Evolutionary conservation across 35 echinoderm and acorn worm genomes (phyloP).

Genomic region (Ophioderma brevispina): DNA sequence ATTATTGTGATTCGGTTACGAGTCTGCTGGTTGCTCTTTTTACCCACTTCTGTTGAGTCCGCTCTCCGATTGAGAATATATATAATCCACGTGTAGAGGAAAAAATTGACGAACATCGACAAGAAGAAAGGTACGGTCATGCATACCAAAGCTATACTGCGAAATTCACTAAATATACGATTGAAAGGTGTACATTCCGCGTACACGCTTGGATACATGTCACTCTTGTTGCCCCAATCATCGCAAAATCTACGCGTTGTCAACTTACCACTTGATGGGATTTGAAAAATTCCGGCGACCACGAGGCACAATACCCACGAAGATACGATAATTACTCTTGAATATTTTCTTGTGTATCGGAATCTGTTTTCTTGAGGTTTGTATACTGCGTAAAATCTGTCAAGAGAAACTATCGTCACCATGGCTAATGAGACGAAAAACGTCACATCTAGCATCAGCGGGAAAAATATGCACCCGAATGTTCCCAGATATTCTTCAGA

Average conservation of each 20-base stretch:
- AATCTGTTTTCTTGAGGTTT: not conserved
- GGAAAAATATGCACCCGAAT: not conserved
- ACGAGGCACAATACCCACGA: not conserved
- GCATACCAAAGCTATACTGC: not conserved
- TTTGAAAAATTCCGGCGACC: not conserved
- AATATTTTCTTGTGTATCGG: slow-evolving; percentile 6
- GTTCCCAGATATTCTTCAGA: not conserved
- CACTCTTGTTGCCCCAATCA: not conserved
- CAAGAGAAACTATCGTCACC: not conserved
- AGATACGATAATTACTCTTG: not conserved
- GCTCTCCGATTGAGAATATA: not conserved
- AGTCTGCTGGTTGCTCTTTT: not conserved
- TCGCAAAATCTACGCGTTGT: not conserved
- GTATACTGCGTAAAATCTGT: slow-evolving; percentile 1
- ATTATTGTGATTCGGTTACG: not conserved
- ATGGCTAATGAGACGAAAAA: not conserved
- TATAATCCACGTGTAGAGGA: not conserved
- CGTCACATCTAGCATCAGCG: not conserved
- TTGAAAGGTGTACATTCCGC: not conserved
- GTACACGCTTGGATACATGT: not conserved
- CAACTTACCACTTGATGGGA: not conserved
- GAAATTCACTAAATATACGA: not conserved
- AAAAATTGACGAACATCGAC: not conserved
- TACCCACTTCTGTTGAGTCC: not conserved
- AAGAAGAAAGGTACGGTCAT: not conserved